Evolutionary conservation across 1,140 invertebrate genomes (phyloP), one percentile per base, ranked within the genome.

Genomic region (Bemisia tabaci): DNA sequence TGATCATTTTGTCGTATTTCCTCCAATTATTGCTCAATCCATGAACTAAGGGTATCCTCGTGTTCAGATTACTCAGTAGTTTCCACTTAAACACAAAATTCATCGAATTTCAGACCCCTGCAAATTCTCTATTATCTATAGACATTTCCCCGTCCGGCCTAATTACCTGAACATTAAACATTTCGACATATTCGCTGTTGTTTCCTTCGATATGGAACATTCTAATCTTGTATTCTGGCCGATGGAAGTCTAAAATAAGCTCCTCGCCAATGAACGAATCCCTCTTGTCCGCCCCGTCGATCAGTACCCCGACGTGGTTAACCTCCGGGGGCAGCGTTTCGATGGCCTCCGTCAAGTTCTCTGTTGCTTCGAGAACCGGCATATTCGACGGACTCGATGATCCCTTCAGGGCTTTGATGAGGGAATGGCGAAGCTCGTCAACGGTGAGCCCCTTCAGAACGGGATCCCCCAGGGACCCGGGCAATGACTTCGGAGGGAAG

Each of bases 401-500:
- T 27, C 60, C 17, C 64, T 83, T 80, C 59, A 90, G 73, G 68
- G 82, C 81, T n/a, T 76, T 71, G 59, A 89, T 77, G 48, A 89
- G 73, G 61, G 77, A 73, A 22, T 76, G 65, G 70, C 80, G 83
- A n/a, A 89, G 75, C 64, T 77, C 76, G 26, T 82, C 80, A 48
- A 82, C 77, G 60, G 79, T 77, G 58, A 48, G 17, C 33, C 5
- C 17, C 5, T 17, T 5, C 17, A 9, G 5, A 5, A 48, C 5
- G 17, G 5, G 5, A 48, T 48, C 33, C 17, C 24, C 33, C 5
- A 9, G 17, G 11, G 81, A 76, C 62, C 89, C 89, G 59, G 85
- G 75, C 72, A 83, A 80, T 33, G 77, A 79, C 64, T 81, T 78
- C 62, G 87, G 82, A 65, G 84, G 82, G 74, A 92, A 87, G 71